Evolutionary conservation across 2,888 invertebrate genomes (phyloP), one percentile per base, ranked within the genome.

Genomic region (Eueremaeus valkanovi): DNA sequence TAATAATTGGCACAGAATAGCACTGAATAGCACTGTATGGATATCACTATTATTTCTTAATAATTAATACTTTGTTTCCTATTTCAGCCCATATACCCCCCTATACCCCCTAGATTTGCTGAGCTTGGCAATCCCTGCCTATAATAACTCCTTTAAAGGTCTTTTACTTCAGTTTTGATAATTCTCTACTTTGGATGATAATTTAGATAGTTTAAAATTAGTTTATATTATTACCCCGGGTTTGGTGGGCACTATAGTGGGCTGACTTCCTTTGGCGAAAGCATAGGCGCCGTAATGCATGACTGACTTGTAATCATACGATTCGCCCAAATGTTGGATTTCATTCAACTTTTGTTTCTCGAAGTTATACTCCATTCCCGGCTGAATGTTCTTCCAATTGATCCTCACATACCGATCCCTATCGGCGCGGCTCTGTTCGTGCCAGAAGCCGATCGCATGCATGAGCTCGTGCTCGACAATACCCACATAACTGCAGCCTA

Each of bases 271-370:
- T 80, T 86, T 88, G 0, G 90, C 88, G 81, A 91, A 91, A 0
- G 90, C 90, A 33, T 83, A 84, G 36, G 85, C 85, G 63, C 88
- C 87, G 80, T 91, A 91, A 81, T 91, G 91, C 89, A 91, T 89
- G 0, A 91, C 87, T 80, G 90, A 90, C 11, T 84, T 85, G 79
- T 90, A 91, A 82, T 91, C 90, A 80, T 91, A 91, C 3, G 85
- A 83, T 49, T 89, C 86, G 0, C 88, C 88, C 80, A 88, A 90
- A 80, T 89, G 88, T 0, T 88, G 87, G 8, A 90, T 87, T 1
- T 86, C 86, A 13, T 86, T 85, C n/a, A 86, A 86, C 8, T 86
- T 87, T 80, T 90, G 89, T 81, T 90, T 90, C 58, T 87, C 87
- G 24, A 55, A 55, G 24, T 55, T 55, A n/a, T 55, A 21, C 1